Evolutionary conservation across 2,797 vertebrate species (phyloP), one percentile per base, ranked within the genome.

Genomic region (Valencia hispanica): DNA sequence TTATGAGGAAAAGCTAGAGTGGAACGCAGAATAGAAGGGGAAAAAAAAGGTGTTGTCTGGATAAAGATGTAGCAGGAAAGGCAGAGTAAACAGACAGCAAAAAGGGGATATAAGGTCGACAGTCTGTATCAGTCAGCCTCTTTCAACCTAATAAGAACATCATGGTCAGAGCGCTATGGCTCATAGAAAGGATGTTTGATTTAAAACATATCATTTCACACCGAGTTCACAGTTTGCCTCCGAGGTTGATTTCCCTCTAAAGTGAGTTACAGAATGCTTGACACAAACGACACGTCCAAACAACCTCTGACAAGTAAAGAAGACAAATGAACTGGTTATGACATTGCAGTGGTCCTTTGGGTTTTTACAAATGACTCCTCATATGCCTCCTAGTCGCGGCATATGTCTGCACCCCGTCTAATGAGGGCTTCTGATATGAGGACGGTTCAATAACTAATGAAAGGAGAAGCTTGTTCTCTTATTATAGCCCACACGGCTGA

Each of bases 401-500:
- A 93, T 90, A 94, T 93, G 94, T 94, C 93, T 90, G 89, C 89
- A 74, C 84, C 74, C 75, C 75, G 78, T 93, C 93, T 95, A 95
- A 96, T 94, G 94, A 95, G 92, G 83, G 85, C 91, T 84, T 89
- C 91, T 89, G 93, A 95, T 93, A 93, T 75, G 83, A 86, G 90
- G 85, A 82, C 84, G 89, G 84, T 91, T 93, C 92, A 91, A 92
- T 93, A 94, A 93, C 91, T 92, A 93, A 95, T 94, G 92, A 94
- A 93, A 93, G 90, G 82, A 86, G 84, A 92, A 89, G 82, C 86
- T 85, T 87, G 85, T 85, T 89, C 90, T 84, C 90, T 92, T 93
- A 93, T 93, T 92, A 93, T 86, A 88, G 89, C 79, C 78, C 75
- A 75, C 66, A 81, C 86, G 89, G 77, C 90, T 85, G 91, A 92